Conservation (phyloP, 2,797 vertebrate genomes). For the Eulemur coronatus region DNA sequence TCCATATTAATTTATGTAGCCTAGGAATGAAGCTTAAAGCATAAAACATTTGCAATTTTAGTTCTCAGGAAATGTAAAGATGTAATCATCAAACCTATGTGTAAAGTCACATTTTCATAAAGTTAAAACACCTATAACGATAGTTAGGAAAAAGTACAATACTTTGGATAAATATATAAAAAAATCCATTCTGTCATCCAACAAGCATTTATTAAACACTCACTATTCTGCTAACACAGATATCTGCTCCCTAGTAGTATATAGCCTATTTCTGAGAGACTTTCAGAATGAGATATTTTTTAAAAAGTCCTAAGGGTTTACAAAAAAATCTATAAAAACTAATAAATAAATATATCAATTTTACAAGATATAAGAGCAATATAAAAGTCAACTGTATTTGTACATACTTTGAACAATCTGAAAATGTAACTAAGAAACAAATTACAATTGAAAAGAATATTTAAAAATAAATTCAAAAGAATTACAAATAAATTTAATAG, state of each 20-base stretch:
- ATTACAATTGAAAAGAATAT: neutral
- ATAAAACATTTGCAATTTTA: neutral
- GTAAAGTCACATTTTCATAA: neutral
- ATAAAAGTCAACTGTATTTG: neutral
- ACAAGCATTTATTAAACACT: neutral
- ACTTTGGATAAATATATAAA: neutral
- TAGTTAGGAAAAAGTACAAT: constrained; percentile 12
- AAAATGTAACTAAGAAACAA: neutral
- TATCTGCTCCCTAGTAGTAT: neutral
- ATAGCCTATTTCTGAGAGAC: neutral
- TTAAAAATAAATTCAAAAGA: constrained; percentile 21
- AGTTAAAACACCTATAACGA: neutral
- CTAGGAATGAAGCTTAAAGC: neutral
- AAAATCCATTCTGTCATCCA: neutral
- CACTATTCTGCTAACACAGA: neutral
- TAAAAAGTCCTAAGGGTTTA: neutral
- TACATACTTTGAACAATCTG: neutral
- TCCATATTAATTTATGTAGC: neutral
- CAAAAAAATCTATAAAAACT: neutral
- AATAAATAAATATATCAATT: neutral
- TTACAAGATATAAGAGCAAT: neutral
- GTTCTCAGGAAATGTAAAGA: neutral
- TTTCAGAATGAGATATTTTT: neutral
- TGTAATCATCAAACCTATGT: neutral
- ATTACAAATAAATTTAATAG: constrained; percentile 22